Evolutionary conservation across 1,140 invertebrate species (phyloP).

Genomic region (Lepidostoma basale): DNA sequence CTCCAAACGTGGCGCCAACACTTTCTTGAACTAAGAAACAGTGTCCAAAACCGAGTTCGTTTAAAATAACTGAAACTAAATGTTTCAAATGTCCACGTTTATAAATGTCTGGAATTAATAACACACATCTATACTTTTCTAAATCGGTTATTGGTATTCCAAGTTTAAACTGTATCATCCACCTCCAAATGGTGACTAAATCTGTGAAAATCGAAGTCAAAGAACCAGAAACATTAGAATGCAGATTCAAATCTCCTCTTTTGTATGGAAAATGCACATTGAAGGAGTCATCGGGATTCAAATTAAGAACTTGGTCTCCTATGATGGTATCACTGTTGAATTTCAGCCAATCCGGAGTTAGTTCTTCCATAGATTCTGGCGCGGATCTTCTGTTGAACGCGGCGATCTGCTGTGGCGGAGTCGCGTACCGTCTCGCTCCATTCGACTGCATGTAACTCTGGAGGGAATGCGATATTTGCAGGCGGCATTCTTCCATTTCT

Average conservation of each 20-base stretch:
- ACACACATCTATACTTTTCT: conserved; percentile 82
- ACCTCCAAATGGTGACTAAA: conserved; percentile 86
- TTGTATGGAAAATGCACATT: conserved; percentile 90
- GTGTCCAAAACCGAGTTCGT: conserved; percentile 85
- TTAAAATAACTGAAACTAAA: conserved; percentile 80
- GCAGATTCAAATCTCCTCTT: conserved; percentile 86
- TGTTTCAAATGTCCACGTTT: conserved; percentile 86
- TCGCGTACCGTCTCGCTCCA: conserved; percentile 79
- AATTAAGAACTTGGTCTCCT: conserved; percentile 74
- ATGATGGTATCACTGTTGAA: conserved; percentile 67
- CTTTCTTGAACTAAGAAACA: conserved; percentile 86
- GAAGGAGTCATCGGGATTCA: conserved; percentile 75
- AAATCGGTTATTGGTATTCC: conserved; percentile 79
- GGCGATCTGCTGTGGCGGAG: conserved; percentile 85
- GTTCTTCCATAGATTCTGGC: conserved; percentile 66
- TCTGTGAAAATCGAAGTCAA: conserved; percentile 82
- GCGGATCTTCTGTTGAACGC: conserved; percentile 80
- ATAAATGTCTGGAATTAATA: conserved; percentile 92
- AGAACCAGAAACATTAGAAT: conserved; percentile 82
- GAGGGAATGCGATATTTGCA: conserved; percentile 81
- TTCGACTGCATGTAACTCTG: conserved; percentile 85
- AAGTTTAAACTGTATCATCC: conserved; percentile 76
- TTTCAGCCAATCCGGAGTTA: conserved; percentile 66
- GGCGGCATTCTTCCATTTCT: conserved; percentile 81
- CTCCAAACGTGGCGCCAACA: conserved; percentile 93